Conservation (phyloP, 2,113 vertebrate species). For the Chiloscyllium plagiosum region DNA sequence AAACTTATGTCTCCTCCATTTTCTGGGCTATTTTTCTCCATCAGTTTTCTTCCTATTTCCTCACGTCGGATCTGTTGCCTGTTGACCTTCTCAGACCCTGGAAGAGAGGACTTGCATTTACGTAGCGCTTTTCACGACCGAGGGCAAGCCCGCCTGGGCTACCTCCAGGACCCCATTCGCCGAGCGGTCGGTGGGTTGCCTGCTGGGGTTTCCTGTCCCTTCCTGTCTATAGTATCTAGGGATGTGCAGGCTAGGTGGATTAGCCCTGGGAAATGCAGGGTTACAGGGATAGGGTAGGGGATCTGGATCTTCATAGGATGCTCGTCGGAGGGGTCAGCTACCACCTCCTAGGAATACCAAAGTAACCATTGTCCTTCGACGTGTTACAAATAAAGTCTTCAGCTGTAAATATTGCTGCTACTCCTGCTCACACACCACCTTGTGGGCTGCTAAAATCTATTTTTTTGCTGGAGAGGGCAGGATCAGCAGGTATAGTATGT, state of each 20-base stretch:
- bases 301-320: too few species aligned
- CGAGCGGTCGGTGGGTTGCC: too few species aligned
- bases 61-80: background rate
- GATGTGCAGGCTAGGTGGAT: too few species aligned
- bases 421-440: background rate
- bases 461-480: background rate
- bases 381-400: background rate
- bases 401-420: background rate
- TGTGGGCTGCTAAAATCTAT: background rate
- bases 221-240: too few species aligned
- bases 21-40: background rate
- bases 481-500: background rate
- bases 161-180: too few species aligned
- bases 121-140: background rate
- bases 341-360: too few species aligned
- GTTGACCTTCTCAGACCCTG: background rate
- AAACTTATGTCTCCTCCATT: background rate
- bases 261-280: too few species aligned
- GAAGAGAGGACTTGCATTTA: background rate
- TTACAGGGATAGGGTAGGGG: too few species aligned
- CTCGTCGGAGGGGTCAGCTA: too few species aligned
- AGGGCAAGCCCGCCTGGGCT: too few species aligned
- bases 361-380: background rate
- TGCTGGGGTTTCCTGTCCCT: too few species aligned
- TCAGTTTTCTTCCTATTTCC: background rate